These are phyloP conservation scores for Proteles cristata DNA, from an alignment of 2,113 vertebrate genomes.

Conservation along the genomic window DNA sequence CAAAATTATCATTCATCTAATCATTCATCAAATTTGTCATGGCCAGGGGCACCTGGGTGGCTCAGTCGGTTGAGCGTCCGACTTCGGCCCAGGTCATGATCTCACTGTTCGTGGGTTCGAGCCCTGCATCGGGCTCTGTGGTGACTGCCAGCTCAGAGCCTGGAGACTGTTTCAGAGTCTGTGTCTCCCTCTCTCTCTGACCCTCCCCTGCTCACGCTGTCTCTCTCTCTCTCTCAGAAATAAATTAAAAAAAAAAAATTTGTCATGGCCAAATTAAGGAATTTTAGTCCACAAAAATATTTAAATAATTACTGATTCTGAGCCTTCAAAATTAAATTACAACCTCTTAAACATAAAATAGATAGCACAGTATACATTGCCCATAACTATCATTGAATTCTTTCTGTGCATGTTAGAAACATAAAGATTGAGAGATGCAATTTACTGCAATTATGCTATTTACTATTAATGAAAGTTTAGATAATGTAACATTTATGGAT, in stretches of 20 bases:
- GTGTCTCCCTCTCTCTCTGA: no score
- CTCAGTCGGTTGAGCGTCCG: no score
- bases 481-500: neutral
- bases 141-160: no score
- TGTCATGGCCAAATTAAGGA: neutral
- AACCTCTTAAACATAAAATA: neutral
- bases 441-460: neutral
- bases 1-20: neutral
- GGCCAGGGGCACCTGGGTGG: no score
- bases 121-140: no score
- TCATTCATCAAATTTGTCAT: neutral
- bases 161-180: no score
- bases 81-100: no score
- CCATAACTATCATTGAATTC: neutral
- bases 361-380: neutral
- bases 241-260: no score
- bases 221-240: no score
- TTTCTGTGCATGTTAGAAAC: neutral
- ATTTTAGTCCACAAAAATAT: neutral
- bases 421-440: neutral
- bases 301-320: neutral
- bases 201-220: no score
- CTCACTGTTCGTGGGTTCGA: no score
- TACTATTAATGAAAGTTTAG: neutral
- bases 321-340: neutral